Evolutionary conservation across 2,797 vertebrate genomes (phyloP).

Genomic region (Sebastes dallii): DNA sequence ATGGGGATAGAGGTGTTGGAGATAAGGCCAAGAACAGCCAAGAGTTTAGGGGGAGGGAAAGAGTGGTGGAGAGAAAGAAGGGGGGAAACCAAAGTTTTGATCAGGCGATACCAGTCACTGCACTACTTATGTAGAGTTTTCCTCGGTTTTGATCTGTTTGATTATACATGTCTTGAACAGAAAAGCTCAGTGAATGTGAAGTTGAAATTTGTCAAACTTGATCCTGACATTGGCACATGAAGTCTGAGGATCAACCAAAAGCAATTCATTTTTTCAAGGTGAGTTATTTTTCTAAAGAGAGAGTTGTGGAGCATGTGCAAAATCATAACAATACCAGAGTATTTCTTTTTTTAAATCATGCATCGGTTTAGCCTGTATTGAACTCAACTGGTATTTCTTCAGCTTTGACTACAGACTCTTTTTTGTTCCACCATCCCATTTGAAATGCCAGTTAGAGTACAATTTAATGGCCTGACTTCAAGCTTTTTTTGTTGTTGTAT

Average conservation of each 20-base stretch:
- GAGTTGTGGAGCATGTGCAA: background rate
- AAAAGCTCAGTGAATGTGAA: background rate
- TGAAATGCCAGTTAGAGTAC: background rate
- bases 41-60: conserved; percentile 39
- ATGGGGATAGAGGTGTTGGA: conserved; percentile 67
- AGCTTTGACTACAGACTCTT: background rate
- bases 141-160: background rate
- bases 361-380: background rate
- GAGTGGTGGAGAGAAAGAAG: conserved; percentile 3
- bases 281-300: background rate
- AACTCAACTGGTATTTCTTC: background rate
- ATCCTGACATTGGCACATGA: background rate
- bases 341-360: background rate
- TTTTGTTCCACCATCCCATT: background rate
- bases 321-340: background rate
- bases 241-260: background rate
- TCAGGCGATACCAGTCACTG: background rate
- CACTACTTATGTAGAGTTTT: background rate
- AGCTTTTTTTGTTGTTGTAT: too few relatives aligned
- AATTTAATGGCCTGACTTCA: too few relatives aligned
- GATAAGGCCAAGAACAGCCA: conserved; percentile 72
- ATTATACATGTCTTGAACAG: background rate
- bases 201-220: background rate
- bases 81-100: background rate
- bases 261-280: background rate